Evolutionary conservation across 2,797 vertebrate species (phyloP), one percentile per base, ranked within the genome.

Genomic region (Otolemur crassicaudatus): DNA sequence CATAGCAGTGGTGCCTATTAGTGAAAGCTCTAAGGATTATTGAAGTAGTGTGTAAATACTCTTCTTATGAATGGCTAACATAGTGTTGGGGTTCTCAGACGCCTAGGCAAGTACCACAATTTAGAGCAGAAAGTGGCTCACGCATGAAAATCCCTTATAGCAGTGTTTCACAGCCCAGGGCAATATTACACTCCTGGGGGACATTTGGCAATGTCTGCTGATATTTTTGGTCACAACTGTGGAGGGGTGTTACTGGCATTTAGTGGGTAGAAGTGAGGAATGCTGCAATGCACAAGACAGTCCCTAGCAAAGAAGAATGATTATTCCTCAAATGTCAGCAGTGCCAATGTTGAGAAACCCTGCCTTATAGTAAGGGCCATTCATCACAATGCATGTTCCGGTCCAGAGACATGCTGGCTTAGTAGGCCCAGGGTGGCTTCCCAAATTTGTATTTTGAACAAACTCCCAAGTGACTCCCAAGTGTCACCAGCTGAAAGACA

Each of bases 171-270:
- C 58, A 80, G 70, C 29, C 19, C 25, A 56, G n/a, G 11, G 23
- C 34, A 11, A 23, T 56, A 4, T 70, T 75, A 79, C 37, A 84
- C 13, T n/a, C 37, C 31, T 2, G 31, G 10, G 37, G 27, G 40
- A 89, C n/a, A 76, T 94, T 96, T 95, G 73, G 29, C 43, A 86
- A 79, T 65, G 22, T 80, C 49, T 76, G 37, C 25, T 76, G 72
- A 92, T 46, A 31, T 34, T 92, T 94, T 85, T 85, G 40, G 10
- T 77, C 8, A 82, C 20, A 88, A 23, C 16, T 69, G 34, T 5
- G 19, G 14, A 23, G 60, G 31, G 10, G 5, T 22, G 17, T 65
- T 69, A 84, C 23, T 76, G 29, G 13, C 31, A 80, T 67, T 76
- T 83, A 87, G 22, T 94, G 22, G 29, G 10, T 84, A 86, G 65